A percentile compares a stretch with the other conserved stretches of the same genome.
Evolutionary conservation across 53 echinoderm and acorn worm species (phyloP).

Genomic region (Arbacia lixula): DNA sequence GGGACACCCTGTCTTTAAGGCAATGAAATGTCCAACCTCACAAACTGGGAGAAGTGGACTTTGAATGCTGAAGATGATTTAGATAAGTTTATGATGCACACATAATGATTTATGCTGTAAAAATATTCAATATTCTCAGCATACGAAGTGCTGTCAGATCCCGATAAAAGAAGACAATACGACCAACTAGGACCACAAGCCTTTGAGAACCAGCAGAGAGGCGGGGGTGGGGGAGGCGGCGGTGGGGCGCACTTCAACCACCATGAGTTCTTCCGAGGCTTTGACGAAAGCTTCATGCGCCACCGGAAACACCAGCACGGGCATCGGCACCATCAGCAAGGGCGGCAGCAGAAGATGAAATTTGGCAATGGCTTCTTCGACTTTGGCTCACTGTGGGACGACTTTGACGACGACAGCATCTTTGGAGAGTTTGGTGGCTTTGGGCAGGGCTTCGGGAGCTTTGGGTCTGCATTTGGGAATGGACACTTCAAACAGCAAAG

Average conservation of each 20-base stretch:
- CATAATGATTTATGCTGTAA: too few species aligned
- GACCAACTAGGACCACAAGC: slow-evolving; percentile 68
- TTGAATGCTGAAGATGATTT: too few species aligned
- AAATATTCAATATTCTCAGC: too few species aligned
- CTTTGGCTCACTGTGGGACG: slow-evolving; percentile 82
- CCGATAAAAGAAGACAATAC: slow-evolving; percentile 81
- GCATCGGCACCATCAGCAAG: not conserved
- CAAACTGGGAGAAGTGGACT: too few species aligned
- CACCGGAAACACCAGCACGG: not conserved
- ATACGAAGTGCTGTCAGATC: slow-evolving; percentile 92
- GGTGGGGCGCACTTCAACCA: slow-evolving; percentile 64
- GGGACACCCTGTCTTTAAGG: too few species aligned
- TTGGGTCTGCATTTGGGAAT: slow-evolving; percentile 36
- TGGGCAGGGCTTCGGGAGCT: slow-evolving; percentile 54
- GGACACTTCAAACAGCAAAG: slow-evolving; percentile 6
- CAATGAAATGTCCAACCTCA: too few species aligned
- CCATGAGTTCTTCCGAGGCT: slow-evolving; percentile 87
- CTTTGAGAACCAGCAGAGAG: slow-evolving; percentile 61
- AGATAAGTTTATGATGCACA: too few species aligned
- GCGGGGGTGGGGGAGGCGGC: slow-evolving; percentile 57
- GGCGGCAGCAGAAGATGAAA: slow-evolving; percentile 25
- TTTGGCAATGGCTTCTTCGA: slow-evolving; percentile 48
- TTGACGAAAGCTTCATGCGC: slow-evolving; percentile 79
- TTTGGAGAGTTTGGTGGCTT: slow-evolving; percentile 20
- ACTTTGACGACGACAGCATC: slow-evolving; percentile 51